Percentiles rank a stretch among this genome's conserved stretches.
Conservation (phyloP, 1,140 invertebrate species). For the Sipha flava region DNA sequence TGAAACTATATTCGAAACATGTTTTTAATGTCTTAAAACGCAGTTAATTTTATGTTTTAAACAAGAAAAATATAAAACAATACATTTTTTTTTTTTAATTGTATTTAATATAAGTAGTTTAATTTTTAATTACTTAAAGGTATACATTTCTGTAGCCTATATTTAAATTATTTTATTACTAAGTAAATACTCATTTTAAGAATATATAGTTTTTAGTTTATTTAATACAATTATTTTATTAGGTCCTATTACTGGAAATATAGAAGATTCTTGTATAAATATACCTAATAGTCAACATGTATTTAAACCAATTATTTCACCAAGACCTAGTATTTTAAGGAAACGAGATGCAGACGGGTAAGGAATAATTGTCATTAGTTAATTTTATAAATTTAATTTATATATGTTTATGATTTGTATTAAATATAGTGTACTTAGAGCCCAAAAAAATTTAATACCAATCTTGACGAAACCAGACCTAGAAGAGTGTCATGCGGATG, state of each 20-base stretch:
- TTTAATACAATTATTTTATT: neutral
- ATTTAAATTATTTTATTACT: no score
- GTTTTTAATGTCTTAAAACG: no score
- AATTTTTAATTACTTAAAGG: no score
- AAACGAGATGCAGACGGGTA: constrained; percentile 25
- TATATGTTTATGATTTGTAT: neutral
- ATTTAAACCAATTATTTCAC: constrained; percentile 26
- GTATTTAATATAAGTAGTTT: no score
- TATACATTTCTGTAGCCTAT: no score
- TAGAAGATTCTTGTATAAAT: neutral
- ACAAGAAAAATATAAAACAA: no score
- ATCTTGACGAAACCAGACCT: neutral
- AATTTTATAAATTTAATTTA: neutral
- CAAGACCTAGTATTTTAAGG: constrained; percentile 24
- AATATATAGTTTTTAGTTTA: neutral
- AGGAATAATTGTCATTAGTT: neutral
- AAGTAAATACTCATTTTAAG: no score
- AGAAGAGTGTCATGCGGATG: neutral
- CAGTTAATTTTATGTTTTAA: no score
- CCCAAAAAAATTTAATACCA: constrained; percentile 15
- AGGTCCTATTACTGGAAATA: neutral
- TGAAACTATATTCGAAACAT: no score
- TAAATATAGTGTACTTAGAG: constrained; percentile 1
- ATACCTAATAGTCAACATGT: constrained; percentile 20
- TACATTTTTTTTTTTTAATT: no score